Conservation (phyloP, 2,797 vertebrate genomes). For the Sebastes reedi region DNA sequence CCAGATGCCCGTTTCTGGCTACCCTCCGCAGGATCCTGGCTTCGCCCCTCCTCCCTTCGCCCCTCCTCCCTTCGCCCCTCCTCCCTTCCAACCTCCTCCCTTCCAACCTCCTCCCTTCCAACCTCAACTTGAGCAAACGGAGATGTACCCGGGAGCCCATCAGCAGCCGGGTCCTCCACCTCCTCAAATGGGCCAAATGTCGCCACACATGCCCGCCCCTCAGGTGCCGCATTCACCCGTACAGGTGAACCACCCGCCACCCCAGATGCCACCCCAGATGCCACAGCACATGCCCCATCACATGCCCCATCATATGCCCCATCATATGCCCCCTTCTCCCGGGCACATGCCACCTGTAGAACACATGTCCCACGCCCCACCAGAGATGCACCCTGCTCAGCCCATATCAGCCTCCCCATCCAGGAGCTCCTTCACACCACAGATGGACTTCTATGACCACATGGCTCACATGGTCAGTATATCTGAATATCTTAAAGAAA, state of each 20-base stretch:
- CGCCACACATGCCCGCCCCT: conserved; percentile 64
- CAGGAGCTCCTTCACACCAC: conserved; percentile 76
- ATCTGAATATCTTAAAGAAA: background rate
- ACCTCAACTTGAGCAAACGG: conserved; percentile 68
- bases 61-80: conserved; percentile 70
- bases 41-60: conserved; percentile 68
- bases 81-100: conserved; percentile 66
- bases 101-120: conserved; percentile 70
- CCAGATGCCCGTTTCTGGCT: conserved; percentile 63
- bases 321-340: conserved; percentile 73
- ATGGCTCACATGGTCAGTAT: conserved; percentile 85
- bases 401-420: conserved; percentile 59
- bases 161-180: conserved; percentile 49
- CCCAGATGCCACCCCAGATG: conserved; percentile 61
- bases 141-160: conserved; percentile 70
- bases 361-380: conserved; percentile 4
- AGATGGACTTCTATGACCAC: conserved; percentile 89
- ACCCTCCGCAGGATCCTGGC: conserved; percentile 55
- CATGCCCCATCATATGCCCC: conserved; percentile 45
- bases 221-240: conserved; percentile 68
- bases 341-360: conserved; percentile 59
- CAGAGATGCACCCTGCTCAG: conserved; percentile 47
- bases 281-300: conserved; percentile 69
- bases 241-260: conserved; percentile 59
- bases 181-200: conserved; percentile 59